Percentiles rank a stretch among this genome's conserved stretches.
These are phyloP conservation scores for Drosophila truncata DNA, from an alignment of 1,140 invertebrate genomes.

Conservation along the genomic window DNA sequence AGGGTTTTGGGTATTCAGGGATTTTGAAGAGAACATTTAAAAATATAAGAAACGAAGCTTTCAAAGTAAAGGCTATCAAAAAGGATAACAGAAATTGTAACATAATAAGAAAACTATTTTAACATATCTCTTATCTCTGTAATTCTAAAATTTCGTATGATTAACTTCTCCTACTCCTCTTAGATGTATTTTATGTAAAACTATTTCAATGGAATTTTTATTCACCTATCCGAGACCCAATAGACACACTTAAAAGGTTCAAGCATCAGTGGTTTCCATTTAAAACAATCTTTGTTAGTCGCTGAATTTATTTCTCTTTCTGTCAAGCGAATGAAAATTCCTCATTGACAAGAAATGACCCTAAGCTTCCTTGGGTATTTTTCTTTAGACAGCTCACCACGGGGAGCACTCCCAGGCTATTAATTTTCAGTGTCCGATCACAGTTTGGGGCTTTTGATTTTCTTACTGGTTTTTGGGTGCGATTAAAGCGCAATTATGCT, in stretches of 20 bases:
- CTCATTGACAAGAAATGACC: conserved; percentile 17
- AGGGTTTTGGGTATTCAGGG: not conserved
- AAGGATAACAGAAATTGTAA: not conserved
- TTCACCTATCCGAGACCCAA: not conserved
- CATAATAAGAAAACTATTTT: not conserved
- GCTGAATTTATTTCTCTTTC: not conserved
- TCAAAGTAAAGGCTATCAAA: not conserved
- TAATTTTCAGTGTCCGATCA: conserved; percentile 35
- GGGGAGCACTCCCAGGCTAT: conserved; percentile 26
- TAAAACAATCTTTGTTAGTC: conserved; percentile 32
- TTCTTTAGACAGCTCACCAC: conserved; percentile 22
- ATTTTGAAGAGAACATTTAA: conserved; percentile 18
- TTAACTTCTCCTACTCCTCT: too few species aligned
- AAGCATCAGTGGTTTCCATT: conserved; percentile 9
- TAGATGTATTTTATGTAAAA: not conserved
- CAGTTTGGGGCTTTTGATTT: conserved; percentile 31
- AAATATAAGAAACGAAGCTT: conserved; percentile 5
- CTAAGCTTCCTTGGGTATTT: conserved; percentile 36
- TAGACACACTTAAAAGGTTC: conserved; percentile 7
- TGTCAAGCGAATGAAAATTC: conserved; percentile 20
- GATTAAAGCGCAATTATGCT: conserved; percentile 82
- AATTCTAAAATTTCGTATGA: too few species aligned
- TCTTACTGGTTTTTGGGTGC: conserved; percentile 52
- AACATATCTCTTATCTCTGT: too few species aligned
- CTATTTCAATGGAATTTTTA: not conserved